Evolutionary conservation across 2,113 vertebrate species (phyloP), one percentile per base, ranked within the genome.

Genomic region (Heterotilapia buettikoferi): DNA sequence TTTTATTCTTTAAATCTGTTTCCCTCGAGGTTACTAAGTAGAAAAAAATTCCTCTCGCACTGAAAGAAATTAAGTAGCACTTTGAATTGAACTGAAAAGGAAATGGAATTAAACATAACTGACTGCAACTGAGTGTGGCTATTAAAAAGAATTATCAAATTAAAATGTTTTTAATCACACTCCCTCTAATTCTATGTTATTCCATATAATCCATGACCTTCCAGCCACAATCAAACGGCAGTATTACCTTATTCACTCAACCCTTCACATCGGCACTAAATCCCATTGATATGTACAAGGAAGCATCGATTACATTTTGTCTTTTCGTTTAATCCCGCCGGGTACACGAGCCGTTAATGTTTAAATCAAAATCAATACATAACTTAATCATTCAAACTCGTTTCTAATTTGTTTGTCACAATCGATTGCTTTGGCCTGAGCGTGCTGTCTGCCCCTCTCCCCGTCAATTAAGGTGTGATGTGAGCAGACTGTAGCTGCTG

Each of bases 351-450:
- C 59, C 50, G 66, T 68, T 94, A 66, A 92, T 88, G 86, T 92
- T 91, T 94, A 93, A 95, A 94, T 94, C 91, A 85, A 93, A 94
- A 95, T 95, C 92, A 83, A 94, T 95, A 90, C 88, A 92, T 86
- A 89, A 93, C 93, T 92, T 93, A 94, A 95, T 95, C 95, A 93
- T 93, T 95, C 91, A 94, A 91, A 90, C 90, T 86, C 84, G 3
- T 91, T 92, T 92, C 92, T 94, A 96, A 95, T 95, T 93, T 95
- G 93, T 94, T 93, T 93, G 94, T 93, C 92, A 91, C 92, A 85
- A 95, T 96, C 89, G 93, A 96, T 96, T 88, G 85, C 45, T 76
- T 79, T 13, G 71, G 89, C 71, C 90, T 5, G 84, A 68, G 57
- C 45, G 24, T 6, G 85, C 82, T 33, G 87, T 88, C 90, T 89